phyloP scores from a whole-genome alignment of 2,113 vertebrate species.

The Puffinus mauretanicus region DNA sequence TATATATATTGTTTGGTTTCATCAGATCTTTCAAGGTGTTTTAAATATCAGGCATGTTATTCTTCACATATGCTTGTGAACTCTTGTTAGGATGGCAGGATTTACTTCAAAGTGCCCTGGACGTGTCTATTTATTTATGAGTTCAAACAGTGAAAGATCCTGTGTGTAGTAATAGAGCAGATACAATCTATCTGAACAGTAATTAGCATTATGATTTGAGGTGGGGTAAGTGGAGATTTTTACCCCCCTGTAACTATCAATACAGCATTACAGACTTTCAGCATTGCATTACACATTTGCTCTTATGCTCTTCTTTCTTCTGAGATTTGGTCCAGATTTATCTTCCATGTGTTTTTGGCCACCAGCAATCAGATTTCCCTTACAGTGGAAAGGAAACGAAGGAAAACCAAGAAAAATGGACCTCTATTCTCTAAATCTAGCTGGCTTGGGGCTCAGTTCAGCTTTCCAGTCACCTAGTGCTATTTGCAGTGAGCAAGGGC shows the following conservation, averaged over 20 bases:
- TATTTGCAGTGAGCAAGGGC: neutral
- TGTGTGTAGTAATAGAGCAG: neutral
- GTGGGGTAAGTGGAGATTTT: neutral
- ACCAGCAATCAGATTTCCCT: neutral
- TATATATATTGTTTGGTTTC: neutral
- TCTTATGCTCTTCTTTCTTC: neutral
- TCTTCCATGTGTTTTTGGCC: fast-evolving
- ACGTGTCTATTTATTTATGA: neutral
- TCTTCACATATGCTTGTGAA: neutral
- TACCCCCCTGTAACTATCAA: neutral
- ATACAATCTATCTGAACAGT: neutral
- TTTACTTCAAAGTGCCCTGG: neutral
- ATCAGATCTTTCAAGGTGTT: neutral
- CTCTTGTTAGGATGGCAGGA: neutral
- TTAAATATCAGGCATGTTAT: neutral
- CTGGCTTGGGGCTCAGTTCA: fast-evolving
- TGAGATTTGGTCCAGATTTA: neutral
- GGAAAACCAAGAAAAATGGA: neutral
- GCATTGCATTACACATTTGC: neutral
- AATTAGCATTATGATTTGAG: neutral
- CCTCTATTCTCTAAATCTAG: neutral
- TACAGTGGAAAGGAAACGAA: neutral
- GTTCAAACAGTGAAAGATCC: neutral
- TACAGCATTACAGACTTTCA: neutral
- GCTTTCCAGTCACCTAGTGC: neutral